Evolutionary conservation across 2,113 vertebrate genomes (phyloP).

Genomic region (Chloebia gouldiae): DNA sequence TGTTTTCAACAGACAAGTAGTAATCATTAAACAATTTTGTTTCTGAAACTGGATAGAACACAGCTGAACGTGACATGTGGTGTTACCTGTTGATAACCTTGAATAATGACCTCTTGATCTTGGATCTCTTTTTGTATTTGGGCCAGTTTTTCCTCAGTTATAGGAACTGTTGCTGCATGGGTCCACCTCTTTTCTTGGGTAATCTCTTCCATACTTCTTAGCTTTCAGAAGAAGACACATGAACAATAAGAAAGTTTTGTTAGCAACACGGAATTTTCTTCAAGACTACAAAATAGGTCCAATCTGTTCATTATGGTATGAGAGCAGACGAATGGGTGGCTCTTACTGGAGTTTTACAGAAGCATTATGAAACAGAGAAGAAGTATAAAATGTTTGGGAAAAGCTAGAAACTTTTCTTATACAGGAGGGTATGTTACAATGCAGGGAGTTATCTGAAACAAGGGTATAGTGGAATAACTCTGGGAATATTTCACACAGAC

Average conservation of each 20-base stretch:
- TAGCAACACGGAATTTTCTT: neutral
- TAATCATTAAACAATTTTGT: neutral
- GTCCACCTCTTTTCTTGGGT: slow-evolving; percentile 69
- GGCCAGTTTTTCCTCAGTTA: slow-evolving; percentile 78
- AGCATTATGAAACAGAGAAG: neutral
- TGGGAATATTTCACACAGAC: neutral
- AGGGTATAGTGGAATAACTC: neutral
- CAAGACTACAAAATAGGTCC: neutral
- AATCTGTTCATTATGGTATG: neutral
- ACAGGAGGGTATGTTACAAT: neutral
- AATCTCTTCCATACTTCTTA: slow-evolving; percentile 79
- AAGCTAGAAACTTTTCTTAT: neutral
- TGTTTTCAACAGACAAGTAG: neutral
- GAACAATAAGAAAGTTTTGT: neutral
- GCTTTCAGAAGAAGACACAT: slow-evolving; percentile 58
- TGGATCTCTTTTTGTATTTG: slow-evolving; percentile 85
- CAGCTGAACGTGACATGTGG: neutral
- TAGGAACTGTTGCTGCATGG: slow-evolving; percentile 47
- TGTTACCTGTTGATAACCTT: slow-evolving; percentile 90
- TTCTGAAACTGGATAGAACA: neutral
- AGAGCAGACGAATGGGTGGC: neutral
- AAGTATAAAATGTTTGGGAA: neutral
- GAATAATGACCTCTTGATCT: slow-evolving; percentile 89
- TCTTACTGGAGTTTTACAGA: neutral
- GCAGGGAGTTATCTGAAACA: neutral